These are phyloP conservation scores for Cisticola juncidis DNA, from an alignment of 2,113 vertebrate species.

Conservation along the genomic window DNA sequence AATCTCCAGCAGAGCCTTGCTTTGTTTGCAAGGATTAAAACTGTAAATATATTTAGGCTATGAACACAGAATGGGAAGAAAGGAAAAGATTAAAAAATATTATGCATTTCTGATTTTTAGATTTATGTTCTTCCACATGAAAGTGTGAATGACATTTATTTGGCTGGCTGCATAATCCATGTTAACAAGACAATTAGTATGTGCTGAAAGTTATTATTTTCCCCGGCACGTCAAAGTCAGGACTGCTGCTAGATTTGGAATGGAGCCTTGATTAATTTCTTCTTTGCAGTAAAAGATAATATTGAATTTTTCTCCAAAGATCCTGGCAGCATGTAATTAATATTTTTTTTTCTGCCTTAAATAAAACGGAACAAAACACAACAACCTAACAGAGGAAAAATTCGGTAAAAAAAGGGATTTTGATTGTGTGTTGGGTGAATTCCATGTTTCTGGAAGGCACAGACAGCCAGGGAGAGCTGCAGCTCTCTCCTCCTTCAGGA, in stretches of 20 bases:
- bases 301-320: conserved; percentile 62
- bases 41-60: conserved; percentile 52
- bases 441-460: background rate
- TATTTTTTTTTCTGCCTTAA: conserved; percentile 1
- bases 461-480: background rate
- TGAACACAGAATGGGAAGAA: background rate
- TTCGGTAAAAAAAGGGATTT: background rate
- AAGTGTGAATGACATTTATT: conserved; percentile 65
- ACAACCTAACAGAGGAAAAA: background rate
- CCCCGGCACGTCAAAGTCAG: conserved; percentile 40
- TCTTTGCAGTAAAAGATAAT: conserved; percentile 46
- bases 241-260: conserved; percentile 55
- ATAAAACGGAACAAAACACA: conserved; percentile 40
- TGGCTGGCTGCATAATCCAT: conserved; percentile 72
- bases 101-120: conserved; percentile 42
- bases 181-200: conserved; percentile 76
- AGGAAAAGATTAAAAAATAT: conserved; percentile 7
- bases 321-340: conserved; percentile 66
- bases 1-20: conserved; percentile 20
- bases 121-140: conserved; percentile 59
- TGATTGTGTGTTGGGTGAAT: background rate
- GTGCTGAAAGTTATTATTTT: conserved; percentile 71
- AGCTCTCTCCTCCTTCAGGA: accelerated
- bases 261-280: conserved; percentile 52
- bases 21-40: conserved; percentile 46